These are phyloP conservation scores for Apodemia duryi DNA, from an alignment of 2,888 invertebrate genomes.

Conservation along the genomic window DNA sequence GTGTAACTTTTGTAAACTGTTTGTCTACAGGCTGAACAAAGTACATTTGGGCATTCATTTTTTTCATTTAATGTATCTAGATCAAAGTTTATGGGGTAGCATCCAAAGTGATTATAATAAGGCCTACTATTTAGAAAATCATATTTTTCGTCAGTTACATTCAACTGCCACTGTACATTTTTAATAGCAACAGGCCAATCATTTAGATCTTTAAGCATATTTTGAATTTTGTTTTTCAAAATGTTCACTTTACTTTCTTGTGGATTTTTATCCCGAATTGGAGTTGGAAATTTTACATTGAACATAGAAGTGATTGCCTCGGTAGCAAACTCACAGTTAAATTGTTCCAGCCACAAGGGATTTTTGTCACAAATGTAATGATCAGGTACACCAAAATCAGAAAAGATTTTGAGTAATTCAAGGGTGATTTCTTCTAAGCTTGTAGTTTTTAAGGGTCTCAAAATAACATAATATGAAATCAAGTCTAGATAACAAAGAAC, in stretches of 20 bases:
- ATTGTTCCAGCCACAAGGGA: neutral
- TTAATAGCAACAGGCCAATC: constrained; percentile 1
- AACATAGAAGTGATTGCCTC: neutral
- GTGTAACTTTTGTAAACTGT: neutral
- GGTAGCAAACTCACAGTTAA: neutral
- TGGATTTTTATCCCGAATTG: neutral
- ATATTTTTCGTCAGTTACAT: neutral
- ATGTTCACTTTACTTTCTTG: neutral
- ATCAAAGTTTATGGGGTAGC: neutral
- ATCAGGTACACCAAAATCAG: constrained; percentile 11
- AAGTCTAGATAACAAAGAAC: constrained; percentile 14
- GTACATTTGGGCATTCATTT: neutral
- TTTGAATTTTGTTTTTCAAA: neutral
- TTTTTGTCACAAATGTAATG: neutral
- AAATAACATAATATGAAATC: neutral
- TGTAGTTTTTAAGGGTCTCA: neutral
- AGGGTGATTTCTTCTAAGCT: neutral
- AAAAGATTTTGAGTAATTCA: constrained; percentile 11
- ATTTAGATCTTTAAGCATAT: neutral
- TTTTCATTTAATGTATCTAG: neutral
- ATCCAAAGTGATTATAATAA: neutral
- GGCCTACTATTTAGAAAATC: neutral
- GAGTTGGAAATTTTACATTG: neutral
- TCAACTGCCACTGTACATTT: neutral
- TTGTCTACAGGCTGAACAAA: neutral